These are phyloP conservation scores for Urocynchramus pylzowi DNA, from an alignment of 2,113 vertebrate genomes.

Conservation along the genomic window DNA sequence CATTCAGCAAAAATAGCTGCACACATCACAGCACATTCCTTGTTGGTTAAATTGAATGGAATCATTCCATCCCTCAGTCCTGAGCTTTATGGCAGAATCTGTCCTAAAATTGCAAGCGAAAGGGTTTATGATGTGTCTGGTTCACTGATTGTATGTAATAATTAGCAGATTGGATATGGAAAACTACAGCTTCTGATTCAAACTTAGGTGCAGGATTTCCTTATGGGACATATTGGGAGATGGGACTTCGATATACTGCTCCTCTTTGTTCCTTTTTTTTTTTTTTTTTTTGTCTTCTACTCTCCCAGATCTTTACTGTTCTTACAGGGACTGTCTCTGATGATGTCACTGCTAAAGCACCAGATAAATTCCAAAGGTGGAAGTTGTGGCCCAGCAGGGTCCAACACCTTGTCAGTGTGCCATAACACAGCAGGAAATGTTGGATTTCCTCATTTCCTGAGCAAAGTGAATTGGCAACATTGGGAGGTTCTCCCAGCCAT, in stretches of 20 bases:
- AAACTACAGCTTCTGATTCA: not conserved
- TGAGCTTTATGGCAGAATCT: not conserved
- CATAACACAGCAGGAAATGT: not conserved
- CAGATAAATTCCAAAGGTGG: not conserved
- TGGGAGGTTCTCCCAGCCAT: not conserved
- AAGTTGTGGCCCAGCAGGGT: not conserved
- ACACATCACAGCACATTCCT: not conserved
- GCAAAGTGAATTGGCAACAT: not conserved
- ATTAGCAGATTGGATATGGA: not conserved
- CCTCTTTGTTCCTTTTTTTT: not conserved
- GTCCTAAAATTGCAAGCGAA: not conserved
- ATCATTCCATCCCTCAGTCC: not conserved
- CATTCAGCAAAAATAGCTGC: not conserved
- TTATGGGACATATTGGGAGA: rapidly evolving
- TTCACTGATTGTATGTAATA: not conserved
- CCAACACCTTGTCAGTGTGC: not conserved
- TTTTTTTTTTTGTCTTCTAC: not conserved
- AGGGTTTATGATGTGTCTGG: not conserved
- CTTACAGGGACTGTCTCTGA: not conserved
- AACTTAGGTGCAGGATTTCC: not conserved
- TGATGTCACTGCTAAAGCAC: not conserved
- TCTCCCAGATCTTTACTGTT: not conserved
- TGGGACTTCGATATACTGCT: not conserved
- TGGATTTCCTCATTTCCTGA: not conserved
- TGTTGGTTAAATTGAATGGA: not conserved